Evolutionary conservation across 2,888 invertebrate genomes (phyloP), one percentile per base, ranked within the genome.

Genomic region (Laspeyria flexula): DNA sequence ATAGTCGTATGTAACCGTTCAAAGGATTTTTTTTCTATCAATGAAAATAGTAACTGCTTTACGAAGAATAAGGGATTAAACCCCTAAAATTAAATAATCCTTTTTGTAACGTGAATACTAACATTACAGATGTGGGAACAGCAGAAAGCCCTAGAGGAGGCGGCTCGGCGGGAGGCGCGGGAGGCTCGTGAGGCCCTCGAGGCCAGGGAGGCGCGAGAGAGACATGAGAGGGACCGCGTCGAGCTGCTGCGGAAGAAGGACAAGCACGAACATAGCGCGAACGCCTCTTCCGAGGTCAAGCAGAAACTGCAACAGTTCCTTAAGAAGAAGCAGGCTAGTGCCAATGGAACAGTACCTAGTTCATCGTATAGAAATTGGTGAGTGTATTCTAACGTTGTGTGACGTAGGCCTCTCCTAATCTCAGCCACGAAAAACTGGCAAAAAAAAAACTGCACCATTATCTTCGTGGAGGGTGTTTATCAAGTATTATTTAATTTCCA

Each of bases 221-320:
- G 95, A 53, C 93, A 95, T 74, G 97, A 97, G 85, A 94, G 97
- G 58, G 97, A 97, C 74, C 94, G 96, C 73, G 93, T 97, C 66
- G 97, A 98, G 77, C 96, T 96, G 65, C 93, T 98, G 74, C 95
- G 97, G 79, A 97, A 98, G 90, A 98, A 98, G 86, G 97, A 98
- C 87, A 98, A 98, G 86, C 96, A 97, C 81, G 98, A 98, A 85
- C 97, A 98, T 92, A 98, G 98, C 91, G 99, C 99, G 48, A 96
- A 98, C 77, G 99, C 99, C 64, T 99, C 98, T 64, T 96, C 97
- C 15, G 98, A 98, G 90, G 99, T 99, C 79, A 99, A 99, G 87
- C 98, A 98, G 92, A 97, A 97, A 79, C 93, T 99, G 73, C 98
- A 96, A 96, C 95, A 95, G 79, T 96, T 96, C 85, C 90, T 96